Evolutionary conservation across 1,140 invertebrate species (phyloP).

Genomic region (Bombus confusus): DNA sequence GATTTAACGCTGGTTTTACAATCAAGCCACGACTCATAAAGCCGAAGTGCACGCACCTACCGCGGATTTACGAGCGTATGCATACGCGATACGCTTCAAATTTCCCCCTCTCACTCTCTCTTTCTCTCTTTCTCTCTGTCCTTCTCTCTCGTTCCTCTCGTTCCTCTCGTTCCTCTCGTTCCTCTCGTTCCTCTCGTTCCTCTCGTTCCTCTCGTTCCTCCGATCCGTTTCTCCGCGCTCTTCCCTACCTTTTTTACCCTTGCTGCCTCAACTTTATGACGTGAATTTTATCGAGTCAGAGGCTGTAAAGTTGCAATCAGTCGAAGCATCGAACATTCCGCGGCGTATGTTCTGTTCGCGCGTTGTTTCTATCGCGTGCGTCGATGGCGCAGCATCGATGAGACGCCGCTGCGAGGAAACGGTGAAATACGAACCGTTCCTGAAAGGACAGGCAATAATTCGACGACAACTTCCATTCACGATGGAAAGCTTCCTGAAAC

Average conservation of each 20-base stretch:
- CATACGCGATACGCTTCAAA: constrained; percentile 50
- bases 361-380: neutral
- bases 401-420: neutral
- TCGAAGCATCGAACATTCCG: constrained; percentile 29
- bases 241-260: neutral
- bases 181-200: neutral
- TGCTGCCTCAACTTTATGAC: constrained; percentile 49
- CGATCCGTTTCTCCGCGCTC: too few relatives aligned
- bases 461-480: constrained; percentile 19
- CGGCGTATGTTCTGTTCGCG: neutral
- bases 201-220: neutral
- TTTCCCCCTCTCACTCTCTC: neutral
- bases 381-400: neutral
- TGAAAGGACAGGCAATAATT: constrained; percentile 28
- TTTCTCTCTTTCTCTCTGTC: too few relatives aligned
- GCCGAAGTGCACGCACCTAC: neutral
- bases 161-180: neutral
- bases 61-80: constrained; percentile 51
- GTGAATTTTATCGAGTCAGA: constrained; percentile 31
- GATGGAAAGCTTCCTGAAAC: neutral
- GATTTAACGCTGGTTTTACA: constrained; percentile 57
- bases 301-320: constrained; percentile 45
- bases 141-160: neutral
- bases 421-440: constrained; percentile 9
- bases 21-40: constrained; percentile 52